Percentiles rank a stretch among this genome's conserved stretches.
Conservation (phyloP, 2,113 vertebrate species). For the Corythaeola cristata region DNA sequence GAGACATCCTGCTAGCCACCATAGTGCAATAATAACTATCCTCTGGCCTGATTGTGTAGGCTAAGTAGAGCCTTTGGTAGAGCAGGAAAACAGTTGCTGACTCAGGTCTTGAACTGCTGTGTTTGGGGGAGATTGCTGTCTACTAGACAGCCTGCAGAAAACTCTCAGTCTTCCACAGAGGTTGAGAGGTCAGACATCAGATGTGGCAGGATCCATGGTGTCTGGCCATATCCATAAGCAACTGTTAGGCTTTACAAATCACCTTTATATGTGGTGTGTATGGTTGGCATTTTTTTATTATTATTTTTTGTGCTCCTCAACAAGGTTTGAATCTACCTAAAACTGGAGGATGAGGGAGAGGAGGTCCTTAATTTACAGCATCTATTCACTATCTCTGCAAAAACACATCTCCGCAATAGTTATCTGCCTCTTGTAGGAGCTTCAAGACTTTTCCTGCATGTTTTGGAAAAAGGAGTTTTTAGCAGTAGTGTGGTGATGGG, state of each 20-base stretch:
- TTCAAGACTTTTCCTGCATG: background rate
- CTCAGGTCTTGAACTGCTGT: background rate
- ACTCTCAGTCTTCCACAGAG: background rate
- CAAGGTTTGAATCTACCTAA: background rate
- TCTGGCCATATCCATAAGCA: background rate
- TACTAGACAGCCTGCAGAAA: background rate
- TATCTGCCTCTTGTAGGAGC: background rate
- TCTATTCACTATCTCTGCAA: background rate
- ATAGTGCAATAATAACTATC: background rate
- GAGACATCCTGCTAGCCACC: background rate
- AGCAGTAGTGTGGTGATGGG: background rate
- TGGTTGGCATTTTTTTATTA: background rate
- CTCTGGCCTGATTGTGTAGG: background rate
- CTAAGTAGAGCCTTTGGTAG: background rate
- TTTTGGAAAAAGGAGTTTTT: background rate
- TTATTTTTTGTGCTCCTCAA: background rate
- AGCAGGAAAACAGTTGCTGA: background rate
- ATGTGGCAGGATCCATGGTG: background rate
- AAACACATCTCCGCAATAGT: background rate
- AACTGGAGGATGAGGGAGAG: background rate
- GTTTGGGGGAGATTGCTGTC: background rate
- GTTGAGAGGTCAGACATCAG: background rate
- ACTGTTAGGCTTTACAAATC: background rate
- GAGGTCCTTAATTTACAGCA: background rate
- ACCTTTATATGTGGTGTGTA: background rate